Base-by-base conservation (phyloP, 2,797 vertebrate genomes). In the Ctenosaura bakeri region DNA sequence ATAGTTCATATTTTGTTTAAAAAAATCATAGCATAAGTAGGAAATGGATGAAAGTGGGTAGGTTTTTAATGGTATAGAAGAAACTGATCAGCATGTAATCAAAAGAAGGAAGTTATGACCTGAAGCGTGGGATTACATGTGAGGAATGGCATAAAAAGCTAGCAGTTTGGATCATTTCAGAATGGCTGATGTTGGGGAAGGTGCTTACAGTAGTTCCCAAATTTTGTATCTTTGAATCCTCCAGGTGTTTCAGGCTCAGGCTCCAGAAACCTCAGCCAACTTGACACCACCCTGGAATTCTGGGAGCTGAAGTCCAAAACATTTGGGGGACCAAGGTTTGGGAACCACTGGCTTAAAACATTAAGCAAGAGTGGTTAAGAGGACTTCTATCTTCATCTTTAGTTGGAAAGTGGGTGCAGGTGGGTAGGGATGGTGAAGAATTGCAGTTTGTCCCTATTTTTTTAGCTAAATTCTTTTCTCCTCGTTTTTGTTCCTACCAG, bases 401-500 rank as follows among this genome's bases (percentile, higher is more conserved):
- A 6, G 20, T 35, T 38, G n/a, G 6, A 54, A 88, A 26, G 12
- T 42, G 66, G 38, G 29, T n/a, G 9, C 3, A 10, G 1, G 14
- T 42, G 22, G 16, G 20, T 24, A 35, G 54, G 16, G 9, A 29
- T 32, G 1, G 5, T 1, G 26, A 69, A n/a, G 20, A 35, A 8
- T 24, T 24, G 52, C 7, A 32, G 9, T 0, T 6, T 18, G 24
- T 38, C 52, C 54, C 12, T 2, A 32, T 2, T 38, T 85, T 29
- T 12, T 71, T 54, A 9, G 73, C 32, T 20, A 50, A n/a, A 73
- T 85, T 1, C 29, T 20, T 82, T 77, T 26, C 13, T n/a, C 29
- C 22, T 29, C 0, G 26, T 77, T 79, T 66, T n/a, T 42, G 7
- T 89, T 13, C 77, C 35, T 83, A 79, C 42, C 92, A 99, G 98